Conservation (phyloP, 2,113 vertebrate genomes). For the Amphiprion percula region DNA sequence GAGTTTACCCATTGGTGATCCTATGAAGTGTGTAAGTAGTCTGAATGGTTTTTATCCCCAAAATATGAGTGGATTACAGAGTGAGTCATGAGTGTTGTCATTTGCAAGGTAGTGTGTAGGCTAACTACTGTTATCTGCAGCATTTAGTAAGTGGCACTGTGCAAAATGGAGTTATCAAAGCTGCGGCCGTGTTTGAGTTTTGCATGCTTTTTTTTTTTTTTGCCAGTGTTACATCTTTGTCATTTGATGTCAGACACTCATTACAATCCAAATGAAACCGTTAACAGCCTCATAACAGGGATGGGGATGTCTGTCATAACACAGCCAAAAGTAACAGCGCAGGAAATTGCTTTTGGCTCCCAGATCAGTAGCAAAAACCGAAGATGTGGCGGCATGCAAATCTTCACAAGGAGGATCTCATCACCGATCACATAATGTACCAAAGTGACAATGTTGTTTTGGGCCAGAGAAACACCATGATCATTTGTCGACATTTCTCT, state of each 20-base stretch:
- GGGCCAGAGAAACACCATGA: conserved; percentile 17
- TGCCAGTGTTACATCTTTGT: conserved; percentile 34
- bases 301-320: conserved; percentile 52
- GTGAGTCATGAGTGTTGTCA: conserved; percentile 17
- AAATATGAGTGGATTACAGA: conserved; percentile 26
- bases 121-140: conserved; percentile 11
- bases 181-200: conserved; percentile 23
- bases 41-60: neutral
- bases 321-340: conserved; percentile 44
- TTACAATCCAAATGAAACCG: conserved; percentile 43
- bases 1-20: conserved; percentile 26
- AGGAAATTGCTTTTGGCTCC: conserved; percentile 49
- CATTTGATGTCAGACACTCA: conserved; percentile 30
- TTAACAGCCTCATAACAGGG: conserved; percentile 34
- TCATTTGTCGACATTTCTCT: conserved; percentile 54
- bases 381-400: conserved; percentile 21
- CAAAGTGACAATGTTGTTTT: conserved; percentile 41
- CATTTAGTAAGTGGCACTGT: conserved; percentile 29
- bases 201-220: neutral
- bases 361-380: conserved; percentile 40
- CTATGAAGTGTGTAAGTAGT: conserved; percentile 12
- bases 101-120: conserved; percentile 2
- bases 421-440: conserved; percentile 18
- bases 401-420: conserved; percentile 32
- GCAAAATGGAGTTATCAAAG: conserved; percentile 37